Percentiles rank a stretch among this genome's conserved stretches.
Conservation (phyloP, 2,797 vertebrate species). For the Sebastes iracundus region DNA sequence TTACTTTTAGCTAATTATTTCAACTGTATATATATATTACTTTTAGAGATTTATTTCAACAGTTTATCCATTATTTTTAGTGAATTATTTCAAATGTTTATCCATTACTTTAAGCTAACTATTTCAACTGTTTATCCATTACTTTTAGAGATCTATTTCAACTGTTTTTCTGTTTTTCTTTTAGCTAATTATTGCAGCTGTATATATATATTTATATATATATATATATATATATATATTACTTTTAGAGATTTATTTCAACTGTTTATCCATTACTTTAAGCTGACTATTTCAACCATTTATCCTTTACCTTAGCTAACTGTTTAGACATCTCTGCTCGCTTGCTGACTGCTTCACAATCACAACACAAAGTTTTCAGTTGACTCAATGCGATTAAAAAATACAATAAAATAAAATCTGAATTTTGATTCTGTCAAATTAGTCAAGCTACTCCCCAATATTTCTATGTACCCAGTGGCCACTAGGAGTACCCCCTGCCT, state of each 20-base stretch:
- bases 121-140: too few relatives aligned
- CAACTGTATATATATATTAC: neutral
- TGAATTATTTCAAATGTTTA: too few relatives aligned
- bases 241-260: neutral
- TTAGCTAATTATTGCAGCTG: too few relatives aligned
- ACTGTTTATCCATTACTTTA: neutral
- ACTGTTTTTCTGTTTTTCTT: too few relatives aligned
- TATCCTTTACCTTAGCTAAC: neutral
- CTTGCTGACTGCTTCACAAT: neutral
- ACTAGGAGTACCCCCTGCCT: neutral
- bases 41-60: too few relatives aligned
- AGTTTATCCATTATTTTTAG: too few relatives aligned
- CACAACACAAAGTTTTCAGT: neutral
- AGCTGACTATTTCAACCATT: neutral
- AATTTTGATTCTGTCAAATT: neutral
- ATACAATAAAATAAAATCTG: neutral
- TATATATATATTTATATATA: neutral
- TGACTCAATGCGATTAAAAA: neutral
- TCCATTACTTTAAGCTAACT: too few relatives aligned
- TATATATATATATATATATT: neutral
- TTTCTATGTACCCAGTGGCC: neutral
- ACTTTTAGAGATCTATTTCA: too few relatives aligned
- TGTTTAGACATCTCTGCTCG: neutral
- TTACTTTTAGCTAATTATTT: neutral
- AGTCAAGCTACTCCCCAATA: too few relatives aligned